Evolutionary conservation across 64 coral and sea anemone genomes (phyloP).

Genomic region (Actinia equina): DNA sequence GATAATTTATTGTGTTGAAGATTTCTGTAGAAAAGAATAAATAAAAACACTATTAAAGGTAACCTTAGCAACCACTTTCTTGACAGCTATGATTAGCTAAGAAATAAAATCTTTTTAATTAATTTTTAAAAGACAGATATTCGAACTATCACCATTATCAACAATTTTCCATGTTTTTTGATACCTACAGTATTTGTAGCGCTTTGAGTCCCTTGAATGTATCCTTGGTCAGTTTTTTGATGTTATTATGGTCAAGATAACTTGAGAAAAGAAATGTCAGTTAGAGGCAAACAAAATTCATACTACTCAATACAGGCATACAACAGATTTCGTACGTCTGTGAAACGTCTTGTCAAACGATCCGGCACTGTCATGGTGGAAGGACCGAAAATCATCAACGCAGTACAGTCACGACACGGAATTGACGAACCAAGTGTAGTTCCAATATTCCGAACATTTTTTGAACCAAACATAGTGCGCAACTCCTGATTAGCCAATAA

Average conservation of each 20-base stretch:
- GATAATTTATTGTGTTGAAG: not conserved
- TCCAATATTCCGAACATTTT: too few relatives aligned
- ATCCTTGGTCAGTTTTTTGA: not conserved
- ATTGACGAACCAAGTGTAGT: too few relatives aligned
- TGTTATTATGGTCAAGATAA: slow-evolving; percentile 1
- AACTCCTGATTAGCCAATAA: not conserved
- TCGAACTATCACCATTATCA: not conserved
- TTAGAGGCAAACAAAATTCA: too few relatives aligned
- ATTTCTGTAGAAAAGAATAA: not conserved
- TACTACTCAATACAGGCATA: too few relatives aligned
- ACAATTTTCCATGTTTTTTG: not conserved
- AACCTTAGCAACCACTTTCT: not conserved
- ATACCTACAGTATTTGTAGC: not conserved
- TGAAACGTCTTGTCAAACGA: too few relatives aligned
- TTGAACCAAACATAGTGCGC: too few relatives aligned
- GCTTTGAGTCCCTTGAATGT: slow-evolving; percentile 1
- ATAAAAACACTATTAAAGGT: not conserved
- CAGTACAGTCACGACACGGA: too few relatives aligned
- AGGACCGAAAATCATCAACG: too few relatives aligned
- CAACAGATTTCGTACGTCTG: too few relatives aligned
- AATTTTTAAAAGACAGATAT: too few relatives aligned
- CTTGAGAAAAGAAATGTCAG: not conserved
- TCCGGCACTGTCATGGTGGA: too few relatives aligned
- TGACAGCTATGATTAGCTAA: not conserved
- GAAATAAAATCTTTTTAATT: too few relatives aligned